phyloP scores from a whole-genome alignment of 2,113 vertebrate species.

The Okapia johnstoni region DNA sequence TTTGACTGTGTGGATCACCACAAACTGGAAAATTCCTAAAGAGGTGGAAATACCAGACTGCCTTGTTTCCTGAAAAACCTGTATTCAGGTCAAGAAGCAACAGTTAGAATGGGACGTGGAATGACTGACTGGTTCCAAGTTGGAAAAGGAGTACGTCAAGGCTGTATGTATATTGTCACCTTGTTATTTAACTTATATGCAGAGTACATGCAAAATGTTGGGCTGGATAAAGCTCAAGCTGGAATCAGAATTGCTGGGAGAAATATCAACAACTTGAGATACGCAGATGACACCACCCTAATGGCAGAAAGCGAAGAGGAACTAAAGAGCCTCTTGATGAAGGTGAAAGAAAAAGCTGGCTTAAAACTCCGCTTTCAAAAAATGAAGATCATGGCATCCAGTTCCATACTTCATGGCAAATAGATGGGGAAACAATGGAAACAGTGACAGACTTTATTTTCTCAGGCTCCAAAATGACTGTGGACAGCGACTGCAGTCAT shows the following conservation, averaged over 20 bases:
- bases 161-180: neutral
- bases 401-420: neutral
- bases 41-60: neutral
- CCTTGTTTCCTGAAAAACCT: neutral
- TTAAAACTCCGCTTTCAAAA: neutral
- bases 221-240: neutral
- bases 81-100: neutral
- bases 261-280: neutral
- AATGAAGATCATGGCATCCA: neutral
- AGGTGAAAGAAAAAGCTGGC: neutral
- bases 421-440: fast-evolving
- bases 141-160: neutral
- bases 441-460: neutral
- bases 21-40: neutral
- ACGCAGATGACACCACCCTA: neutral
- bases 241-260: neutral
- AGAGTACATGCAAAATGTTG: neutral
- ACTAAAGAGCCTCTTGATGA: neutral
- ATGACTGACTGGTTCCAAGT: neutral
- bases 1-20: neutral
- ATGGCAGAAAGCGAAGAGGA: neutral
- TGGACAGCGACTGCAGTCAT: neutral
- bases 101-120: neutral
- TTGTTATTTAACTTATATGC: neutral
- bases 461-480: neutral